These are phyloP conservation scores for Balaeniceps rex DNA, from an alignment of 2,113 vertebrate species.

Conservation along the genomic window DNA sequence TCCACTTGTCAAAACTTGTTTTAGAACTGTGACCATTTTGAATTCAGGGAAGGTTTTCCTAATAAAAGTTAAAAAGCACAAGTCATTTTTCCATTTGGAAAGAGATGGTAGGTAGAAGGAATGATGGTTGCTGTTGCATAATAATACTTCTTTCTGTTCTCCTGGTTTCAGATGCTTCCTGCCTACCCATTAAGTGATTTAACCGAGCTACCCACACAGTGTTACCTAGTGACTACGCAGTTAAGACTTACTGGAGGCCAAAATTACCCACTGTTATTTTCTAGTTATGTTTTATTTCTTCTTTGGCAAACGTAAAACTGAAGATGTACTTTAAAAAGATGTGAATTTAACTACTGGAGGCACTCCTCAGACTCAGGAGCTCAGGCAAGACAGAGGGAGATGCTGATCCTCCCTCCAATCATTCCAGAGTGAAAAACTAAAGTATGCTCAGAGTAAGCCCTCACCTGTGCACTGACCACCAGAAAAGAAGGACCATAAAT, in stretches of 20 bases:
- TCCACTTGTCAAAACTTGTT: not conserved
- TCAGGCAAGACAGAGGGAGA: not conserved
- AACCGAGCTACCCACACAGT: constrained; percentile 2
- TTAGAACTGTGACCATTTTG: not conserved
- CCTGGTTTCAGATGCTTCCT: not conserved
- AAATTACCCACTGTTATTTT: not conserved
- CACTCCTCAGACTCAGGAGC: not conserved
- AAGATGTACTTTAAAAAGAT: not conserved
- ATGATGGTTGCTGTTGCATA: not conserved
- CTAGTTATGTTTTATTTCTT: not conserved
- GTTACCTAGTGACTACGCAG: constrained; percentile 5
- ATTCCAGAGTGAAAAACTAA: not conserved
- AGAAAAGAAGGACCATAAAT: not conserved
- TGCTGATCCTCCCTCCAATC: not conserved
- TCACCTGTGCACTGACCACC: not conserved
- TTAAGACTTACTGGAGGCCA: not conserved
- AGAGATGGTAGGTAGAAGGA: not conserved
- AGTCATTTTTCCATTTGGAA: not conserved
- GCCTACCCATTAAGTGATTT: not conserved
- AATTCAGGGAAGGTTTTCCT: not conserved
- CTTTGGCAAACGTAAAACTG: not conserved
- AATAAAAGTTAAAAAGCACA: not conserved
- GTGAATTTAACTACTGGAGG: not conserved
- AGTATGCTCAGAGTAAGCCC: not conserved
- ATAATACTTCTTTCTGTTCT: not conserved